These are phyloP conservation scores for Saturnia japonica DNA, from an alignment of 2,888 invertebrate genomes.

Conservation along the genomic window DNA sequence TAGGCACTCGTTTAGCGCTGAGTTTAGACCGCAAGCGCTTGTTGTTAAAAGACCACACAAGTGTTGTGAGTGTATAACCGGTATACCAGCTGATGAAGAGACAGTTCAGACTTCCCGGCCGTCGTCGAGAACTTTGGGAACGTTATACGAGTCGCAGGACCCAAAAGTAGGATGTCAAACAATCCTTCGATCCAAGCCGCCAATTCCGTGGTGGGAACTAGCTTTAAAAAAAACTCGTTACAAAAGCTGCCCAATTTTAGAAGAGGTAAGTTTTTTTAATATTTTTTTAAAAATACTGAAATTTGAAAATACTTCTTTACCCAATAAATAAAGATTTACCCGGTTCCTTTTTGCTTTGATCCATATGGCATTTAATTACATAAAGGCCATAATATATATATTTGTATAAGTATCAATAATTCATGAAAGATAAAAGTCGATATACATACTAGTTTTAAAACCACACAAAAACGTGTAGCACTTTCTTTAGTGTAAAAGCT, in stretches of 20 bases:
- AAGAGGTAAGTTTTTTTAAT: constrained; percentile 76
- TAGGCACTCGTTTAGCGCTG: constrained; percentile 77
- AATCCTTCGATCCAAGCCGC: constrained; percentile 84
- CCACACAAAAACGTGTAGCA: constrained; percentile 26
- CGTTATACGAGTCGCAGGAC: constrained; percentile 81
- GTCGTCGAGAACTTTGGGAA: constrained; percentile 70
- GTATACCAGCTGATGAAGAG: constrained; percentile 67
- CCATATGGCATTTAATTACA: no score
- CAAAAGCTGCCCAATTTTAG: constrained; percentile 90
- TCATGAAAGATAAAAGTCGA: background rate
- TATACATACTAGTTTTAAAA: background rate
- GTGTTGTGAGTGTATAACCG: constrained; percentile 78
- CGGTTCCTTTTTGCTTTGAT: background rate
- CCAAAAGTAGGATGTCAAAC: constrained; percentile 87
- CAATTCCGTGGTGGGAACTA: constrained; percentile 94
- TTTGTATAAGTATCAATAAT: background rate
- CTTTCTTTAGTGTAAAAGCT: constrained; percentile 31
- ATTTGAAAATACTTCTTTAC: constrained; percentile 16
- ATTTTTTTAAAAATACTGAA: constrained; percentile 19
- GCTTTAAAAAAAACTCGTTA: constrained; percentile 90
- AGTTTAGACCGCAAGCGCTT: constrained; percentile 60
- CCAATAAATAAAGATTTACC: background rate
- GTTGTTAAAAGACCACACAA: constrained; percentile 67
- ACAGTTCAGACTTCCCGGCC: constrained; percentile 57
- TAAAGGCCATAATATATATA: background rate